These are phyloP conservation scores for Galeopterus variegatus DNA, from an alignment of 2,113 vertebrate genomes.

Conservation along the genomic window DNA sequence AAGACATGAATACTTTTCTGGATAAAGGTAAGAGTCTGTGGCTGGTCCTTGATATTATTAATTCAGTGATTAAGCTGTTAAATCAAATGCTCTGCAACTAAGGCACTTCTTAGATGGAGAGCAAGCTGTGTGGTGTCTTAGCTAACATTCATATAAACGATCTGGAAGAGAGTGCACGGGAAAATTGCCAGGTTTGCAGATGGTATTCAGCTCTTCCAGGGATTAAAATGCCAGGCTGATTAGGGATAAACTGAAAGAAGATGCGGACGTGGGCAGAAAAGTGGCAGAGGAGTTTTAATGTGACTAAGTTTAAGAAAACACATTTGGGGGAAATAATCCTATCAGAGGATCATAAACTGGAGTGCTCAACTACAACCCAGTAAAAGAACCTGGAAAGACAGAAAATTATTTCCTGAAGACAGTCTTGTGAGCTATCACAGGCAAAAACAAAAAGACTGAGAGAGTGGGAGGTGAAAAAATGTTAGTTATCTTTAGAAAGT, in stretches of 20 bases:
- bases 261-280: constrained; percentile 80
- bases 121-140: constrained; percentile 26
- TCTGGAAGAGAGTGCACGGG: constrained; percentile 68
- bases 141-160: constrained; percentile 62
- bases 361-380: constrained; percentile 47
- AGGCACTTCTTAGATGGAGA: constrained; percentile 12
- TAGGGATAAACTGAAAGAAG: constrained; percentile 77
- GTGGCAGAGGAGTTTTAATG: constrained; percentile 80
- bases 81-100: not conserved
- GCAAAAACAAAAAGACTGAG: not conserved
- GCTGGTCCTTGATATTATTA: constrained; percentile 57
- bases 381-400: constrained; percentile 55
- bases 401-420: constrained; percentile 43
- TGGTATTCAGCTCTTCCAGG: constrained; percentile 76
- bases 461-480: not conserved
- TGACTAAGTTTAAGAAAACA: constrained; percentile 82
- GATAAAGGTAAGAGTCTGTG: not conserved
- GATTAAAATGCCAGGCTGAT: constrained; percentile 83
- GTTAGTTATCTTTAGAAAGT: not conserved
- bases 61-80: constrained; percentile 58
- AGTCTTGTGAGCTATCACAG: not conserved
- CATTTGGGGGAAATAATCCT: constrained; percentile 55
- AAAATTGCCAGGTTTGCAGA: constrained; percentile 76
- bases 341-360: constrained; percentile 54
- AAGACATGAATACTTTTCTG: constrained; percentile 17